Conservation (phyloP, 37 sponge, comb jelly and placozoan genomes). For the Chondrilla cf. caribensis region DNA sequence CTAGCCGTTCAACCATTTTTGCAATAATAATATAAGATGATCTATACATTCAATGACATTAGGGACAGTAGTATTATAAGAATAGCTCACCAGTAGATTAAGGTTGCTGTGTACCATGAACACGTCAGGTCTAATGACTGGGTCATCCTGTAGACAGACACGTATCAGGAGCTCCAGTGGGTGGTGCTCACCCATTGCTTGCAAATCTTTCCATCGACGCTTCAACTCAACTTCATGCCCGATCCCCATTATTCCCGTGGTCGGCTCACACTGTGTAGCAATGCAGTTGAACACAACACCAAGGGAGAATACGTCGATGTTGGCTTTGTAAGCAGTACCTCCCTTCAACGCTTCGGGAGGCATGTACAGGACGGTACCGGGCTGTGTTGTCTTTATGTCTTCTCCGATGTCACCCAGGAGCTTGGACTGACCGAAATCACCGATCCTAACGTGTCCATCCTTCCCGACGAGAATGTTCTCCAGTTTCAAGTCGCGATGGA, state of each 20-base stretch:
- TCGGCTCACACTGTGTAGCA: conserved; percentile 6
- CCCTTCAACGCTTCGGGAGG: conserved; percentile 17
- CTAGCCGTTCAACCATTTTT: no score
- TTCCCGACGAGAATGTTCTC: background rate
- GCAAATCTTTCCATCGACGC: conserved; percentile 22
- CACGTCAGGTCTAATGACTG: conserved; percentile 16
- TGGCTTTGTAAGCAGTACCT: background rate
- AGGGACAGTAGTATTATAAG: no score
- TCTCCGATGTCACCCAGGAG: background rate
- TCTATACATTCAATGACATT: no score
- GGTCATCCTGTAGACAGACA: conserved; percentile 29
- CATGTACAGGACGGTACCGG: conserved; percentile 11
- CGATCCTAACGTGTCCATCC: background rate
- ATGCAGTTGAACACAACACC: background rate
- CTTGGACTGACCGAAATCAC: conserved; percentile 25
- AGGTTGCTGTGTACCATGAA: background rate
- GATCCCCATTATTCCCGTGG: background rate
- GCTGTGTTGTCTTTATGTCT: background rate
- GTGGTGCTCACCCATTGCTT: background rate
- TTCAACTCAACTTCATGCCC: conserved; percentile 28
- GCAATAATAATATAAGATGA: no score
- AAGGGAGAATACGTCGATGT: conserved; percentile 11
- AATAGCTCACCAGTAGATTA: no score
- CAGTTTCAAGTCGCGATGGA: conserved; percentile 15
- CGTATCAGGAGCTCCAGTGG: conserved; percentile 1